Base-by-base conservation (phyloP, 1,140 invertebrate genomes). In the Brachionus sp. region DNA sequence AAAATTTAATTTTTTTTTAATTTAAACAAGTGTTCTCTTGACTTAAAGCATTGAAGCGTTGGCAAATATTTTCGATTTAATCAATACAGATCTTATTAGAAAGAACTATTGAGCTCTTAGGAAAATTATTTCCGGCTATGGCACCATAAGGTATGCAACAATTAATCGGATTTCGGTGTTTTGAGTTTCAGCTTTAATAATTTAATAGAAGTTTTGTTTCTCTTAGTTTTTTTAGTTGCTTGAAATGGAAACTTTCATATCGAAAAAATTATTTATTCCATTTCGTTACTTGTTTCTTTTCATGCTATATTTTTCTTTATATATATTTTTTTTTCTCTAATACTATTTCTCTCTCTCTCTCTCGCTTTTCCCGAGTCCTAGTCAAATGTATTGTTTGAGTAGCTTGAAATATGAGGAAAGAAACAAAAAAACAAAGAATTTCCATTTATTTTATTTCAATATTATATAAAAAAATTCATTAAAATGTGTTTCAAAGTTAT, bases 211-310 rank as follows among this genome's bases (percentile, higher is more conserved):
- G 50, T 57, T 57, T 57, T 57, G 50, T 57, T 57, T 23, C n/a
- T 57, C 16, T 16, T 50, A 50, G 44, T 50, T 50, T 57, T 19
- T 19, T 16, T 19, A 57, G 5, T 57, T 57, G 50, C 50, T 19
- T 57, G 50, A 57, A 57, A 57, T 57, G 5, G 50, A 57, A 57
- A 57, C 50, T 57, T 57, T 57, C 2, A 57, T 19, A 57, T 57
- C 50, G 50, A 33, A 35, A 66, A 66, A 66, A 66, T 66, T 33
- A 66, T 57, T 57, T 66, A 64, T 66, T 66, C 33, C 64, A 66
- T 66, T 66, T 66, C 29, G 33, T 66, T 33, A 66, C 64, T 66
- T 66, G 64, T 37, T 66, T 66, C 57, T 29, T 66, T 66, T 66
- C 64, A 66, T 66, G 64, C 25, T n/a, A 66, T 37, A 42, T 37